Conservation (phyloP, 2,888 invertebrate species). For the Micoletzkya japonica region DNA sequence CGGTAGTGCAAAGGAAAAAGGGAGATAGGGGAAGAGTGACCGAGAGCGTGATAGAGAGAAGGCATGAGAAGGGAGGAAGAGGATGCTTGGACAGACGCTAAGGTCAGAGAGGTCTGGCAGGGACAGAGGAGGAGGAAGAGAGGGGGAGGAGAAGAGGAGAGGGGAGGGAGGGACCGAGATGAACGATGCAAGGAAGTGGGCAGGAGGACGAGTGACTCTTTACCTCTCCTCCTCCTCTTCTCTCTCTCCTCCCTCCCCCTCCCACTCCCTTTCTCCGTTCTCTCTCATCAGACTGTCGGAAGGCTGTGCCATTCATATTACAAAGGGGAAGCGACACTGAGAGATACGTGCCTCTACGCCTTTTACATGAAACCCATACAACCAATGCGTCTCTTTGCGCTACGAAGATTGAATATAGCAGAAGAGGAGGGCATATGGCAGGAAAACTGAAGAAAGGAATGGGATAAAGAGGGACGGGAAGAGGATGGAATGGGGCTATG, state of each 20-base stretch:
- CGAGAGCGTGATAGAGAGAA: neutral
- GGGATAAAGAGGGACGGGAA: too few species aligned
- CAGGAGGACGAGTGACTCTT: neutral
- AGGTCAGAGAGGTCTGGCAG: neutral
- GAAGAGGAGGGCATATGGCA: too few species aligned
- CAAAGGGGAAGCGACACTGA: too few species aligned
- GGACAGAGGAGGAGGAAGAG: conserved; percentile 30
- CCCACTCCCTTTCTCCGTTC: neutral
- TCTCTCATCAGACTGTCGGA: too few species aligned
- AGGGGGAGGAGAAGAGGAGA: conserved; percentile 17
- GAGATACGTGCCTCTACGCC: too few species aligned
- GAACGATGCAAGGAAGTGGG: neutral
- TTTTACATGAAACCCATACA: too few species aligned
- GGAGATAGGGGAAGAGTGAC: neutral
- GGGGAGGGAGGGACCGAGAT: neutral
- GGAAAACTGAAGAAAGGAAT: too few species aligned
- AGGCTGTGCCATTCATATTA: too few species aligned
- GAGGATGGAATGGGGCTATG: too few species aligned
- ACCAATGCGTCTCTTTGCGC: too few species aligned
- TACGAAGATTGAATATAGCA: too few species aligned
- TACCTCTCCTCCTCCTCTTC: neutral
- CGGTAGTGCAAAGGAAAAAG: neutral
- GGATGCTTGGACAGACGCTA: neutral
- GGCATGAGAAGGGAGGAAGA: too few species aligned
- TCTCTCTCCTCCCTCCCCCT: neutral